A percentile compares a stretch with the other conserved stretches of the same genome.
Conservation (phyloP, 1,140 invertebrate genomes). For the Lithobius niger region DNA sequence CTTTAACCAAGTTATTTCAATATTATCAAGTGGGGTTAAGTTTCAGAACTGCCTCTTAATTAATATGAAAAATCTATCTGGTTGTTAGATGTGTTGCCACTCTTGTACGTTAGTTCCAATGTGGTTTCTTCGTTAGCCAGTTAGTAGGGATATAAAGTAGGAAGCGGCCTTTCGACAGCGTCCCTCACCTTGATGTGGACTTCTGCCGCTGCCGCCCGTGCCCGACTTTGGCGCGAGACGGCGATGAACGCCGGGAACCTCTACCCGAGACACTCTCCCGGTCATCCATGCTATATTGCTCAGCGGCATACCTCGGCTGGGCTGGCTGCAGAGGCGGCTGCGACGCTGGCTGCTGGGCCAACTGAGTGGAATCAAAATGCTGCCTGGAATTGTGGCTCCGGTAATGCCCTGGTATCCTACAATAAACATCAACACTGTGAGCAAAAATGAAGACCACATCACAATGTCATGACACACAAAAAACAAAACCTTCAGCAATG, state of each 20-base stretch:
- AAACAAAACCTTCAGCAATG: too few relatives aligned
- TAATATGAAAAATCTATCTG: too few relatives aligned
- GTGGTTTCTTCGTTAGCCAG: too few relatives aligned
- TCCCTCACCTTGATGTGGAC: background rate
- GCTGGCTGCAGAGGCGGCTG: background rate
- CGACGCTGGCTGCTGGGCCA: background rate
- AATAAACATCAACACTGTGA: background rate
- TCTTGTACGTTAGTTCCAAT: too few relatives aligned
- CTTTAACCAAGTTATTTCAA: too few relatives aligned
- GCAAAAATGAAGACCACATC: too few relatives aligned
- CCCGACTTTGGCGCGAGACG: slow-evolving; percentile 3
- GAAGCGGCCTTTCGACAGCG: too few relatives aligned
- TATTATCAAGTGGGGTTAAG: too few relatives aligned
- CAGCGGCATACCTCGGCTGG: slow-evolving; percentile 14
- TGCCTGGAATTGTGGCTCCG: slow-evolving; percentile 15
- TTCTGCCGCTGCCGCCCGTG: background rate
- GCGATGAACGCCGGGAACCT: slow-evolving; percentile 7
- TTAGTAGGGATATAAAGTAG: too few relatives aligned
- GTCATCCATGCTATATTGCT: slow-evolving; percentile 17
- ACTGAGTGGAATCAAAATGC: slow-evolving; percentile 17
- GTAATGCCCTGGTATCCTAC: slow-evolving; percentile 18
- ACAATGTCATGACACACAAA: too few relatives aligned
- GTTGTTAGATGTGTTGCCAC: too few relatives aligned
- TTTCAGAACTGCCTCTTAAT: too few relatives aligned
- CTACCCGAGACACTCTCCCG: slow-evolving; percentile 13